Conservation (phyloP, 2,888 invertebrate genomes). For the Drosophila mimica region DNA sequence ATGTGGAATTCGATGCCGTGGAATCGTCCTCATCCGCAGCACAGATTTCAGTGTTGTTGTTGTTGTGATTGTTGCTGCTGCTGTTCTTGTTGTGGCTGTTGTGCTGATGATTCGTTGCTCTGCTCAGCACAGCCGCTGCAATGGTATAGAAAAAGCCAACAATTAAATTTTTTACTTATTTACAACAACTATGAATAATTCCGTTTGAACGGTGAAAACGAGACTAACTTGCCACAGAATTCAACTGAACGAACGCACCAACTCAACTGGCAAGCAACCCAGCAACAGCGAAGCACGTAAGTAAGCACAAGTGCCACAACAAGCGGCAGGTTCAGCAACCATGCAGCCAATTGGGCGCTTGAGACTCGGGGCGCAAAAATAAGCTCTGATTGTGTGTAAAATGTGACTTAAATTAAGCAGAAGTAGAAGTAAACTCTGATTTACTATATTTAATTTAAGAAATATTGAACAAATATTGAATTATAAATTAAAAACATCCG, state of each 20-base stretch:
- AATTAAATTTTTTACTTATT: constrained; percentile 74
- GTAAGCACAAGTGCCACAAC: constrained; percentile 25
- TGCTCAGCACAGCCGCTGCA: constrained; percentile 71
- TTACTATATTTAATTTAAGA: background rate
- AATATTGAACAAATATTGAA: background rate
- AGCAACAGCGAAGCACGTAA: background rate
- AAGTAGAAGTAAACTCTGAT: background rate
- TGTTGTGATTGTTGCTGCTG: constrained; percentile 35
- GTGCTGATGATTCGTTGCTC: constrained; percentile 65
- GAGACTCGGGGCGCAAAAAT: background rate
- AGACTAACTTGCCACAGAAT: constrained; percentile 48
- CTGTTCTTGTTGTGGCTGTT: constrained; percentile 39
- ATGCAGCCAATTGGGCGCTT: constrained; percentile 29
- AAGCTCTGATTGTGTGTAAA: background rate
- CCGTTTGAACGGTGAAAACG: constrained; percentile 75
- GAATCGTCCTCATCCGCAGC: constrained; percentile 63
- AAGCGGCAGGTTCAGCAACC: constrained; percentile 28
- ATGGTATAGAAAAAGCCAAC: constrained; percentile 48
- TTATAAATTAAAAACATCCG: accelerated
- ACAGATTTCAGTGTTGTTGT: constrained; percentile 38
- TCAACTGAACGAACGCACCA: constrained; percentile 31
- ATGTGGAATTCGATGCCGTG: constrained; percentile 59
- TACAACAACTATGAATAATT: constrained; percentile 66
- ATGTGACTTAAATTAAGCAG: background rate
- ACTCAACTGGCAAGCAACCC: constrained; percentile 57